phyloP scores from a whole-genome alignment of 2,888 invertebrate genomes.

The Spodoptera exigua region DNA sequence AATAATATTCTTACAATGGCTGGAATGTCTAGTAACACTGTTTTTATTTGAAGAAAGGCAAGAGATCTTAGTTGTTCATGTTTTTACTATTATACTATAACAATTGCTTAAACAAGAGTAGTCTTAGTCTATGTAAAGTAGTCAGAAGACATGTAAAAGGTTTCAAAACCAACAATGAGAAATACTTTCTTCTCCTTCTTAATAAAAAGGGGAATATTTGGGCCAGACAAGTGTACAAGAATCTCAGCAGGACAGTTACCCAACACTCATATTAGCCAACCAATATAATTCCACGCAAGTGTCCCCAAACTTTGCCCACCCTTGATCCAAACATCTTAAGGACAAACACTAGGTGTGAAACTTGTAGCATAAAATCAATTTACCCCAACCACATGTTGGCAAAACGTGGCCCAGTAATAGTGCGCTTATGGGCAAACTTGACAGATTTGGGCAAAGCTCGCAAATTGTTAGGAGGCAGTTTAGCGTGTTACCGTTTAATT shows the following conservation, averaged over 20 bases:
- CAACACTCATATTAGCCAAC: constrained; percentile 1
- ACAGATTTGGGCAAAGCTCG: constrained; percentile 36
- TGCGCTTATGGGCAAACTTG: constrained; percentile 50
- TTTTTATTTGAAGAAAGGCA: too few relatives aligned
- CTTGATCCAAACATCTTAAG: constrained; percentile 26
- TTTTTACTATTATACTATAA: too few relatives aligned
- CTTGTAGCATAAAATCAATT: constrained; percentile 56
- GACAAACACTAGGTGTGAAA: constrained; percentile 44
- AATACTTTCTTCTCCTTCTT: too few relatives aligned
- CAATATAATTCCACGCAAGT: constrained; percentile 14
- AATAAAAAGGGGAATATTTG: too few relatives aligned
- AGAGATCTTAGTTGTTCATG: too few relatives aligned
- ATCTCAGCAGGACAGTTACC: neutral
- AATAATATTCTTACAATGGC: too few relatives aligned
- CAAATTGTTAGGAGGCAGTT: constrained; percentile 38
- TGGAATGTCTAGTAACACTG: too few relatives aligned
- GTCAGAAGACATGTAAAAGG: too few relatives aligned
- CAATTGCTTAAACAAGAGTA: too few relatives aligned
- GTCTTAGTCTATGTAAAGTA: too few relatives aligned
- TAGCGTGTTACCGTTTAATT: constrained; percentile 42
- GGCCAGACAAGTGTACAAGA: too few relatives aligned
- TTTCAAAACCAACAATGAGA: too few relatives aligned
- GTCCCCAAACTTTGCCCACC: constrained; percentile 28
- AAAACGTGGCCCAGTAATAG: constrained; percentile 36
- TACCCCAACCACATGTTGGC: constrained; percentile 52